phyloP scores from a whole-genome alignment of 2,888 invertebrate genomes.

The Fabriciana adippe region DNA sequence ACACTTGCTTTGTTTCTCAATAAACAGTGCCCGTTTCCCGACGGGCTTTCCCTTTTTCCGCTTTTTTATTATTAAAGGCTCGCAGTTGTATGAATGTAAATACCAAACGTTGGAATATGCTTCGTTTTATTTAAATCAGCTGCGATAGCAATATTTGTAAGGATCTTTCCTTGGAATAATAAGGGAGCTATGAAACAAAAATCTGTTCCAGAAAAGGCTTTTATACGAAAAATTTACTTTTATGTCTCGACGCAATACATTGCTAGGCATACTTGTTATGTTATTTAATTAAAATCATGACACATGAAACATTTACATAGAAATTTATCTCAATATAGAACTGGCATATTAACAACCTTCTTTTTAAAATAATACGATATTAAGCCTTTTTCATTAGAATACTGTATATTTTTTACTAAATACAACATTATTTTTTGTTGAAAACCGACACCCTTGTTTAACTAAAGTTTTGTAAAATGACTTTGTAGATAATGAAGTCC shows the following conservation, averaged over 20 bases:
- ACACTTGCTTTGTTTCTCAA: constrained; percentile 71
- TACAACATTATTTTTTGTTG: constrained; percentile 11
- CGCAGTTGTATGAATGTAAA: constrained; percentile 65
- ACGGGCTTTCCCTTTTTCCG: constrained; percentile 62
- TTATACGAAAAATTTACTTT: neutral
- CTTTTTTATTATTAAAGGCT: constrained; percentile 72
- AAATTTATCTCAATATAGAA: neutral
- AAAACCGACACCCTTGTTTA: constrained; percentile 11
- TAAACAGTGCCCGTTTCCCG: constrained; percentile 68
- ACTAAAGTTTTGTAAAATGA: constrained; percentile 10
- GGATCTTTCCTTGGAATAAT: neutral
- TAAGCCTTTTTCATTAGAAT: too few relatives aligned
- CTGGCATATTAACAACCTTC: neutral
- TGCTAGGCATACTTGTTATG: too few relatives aligned
- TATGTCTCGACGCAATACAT: neutral
- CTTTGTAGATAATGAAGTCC: constrained; percentile 3
- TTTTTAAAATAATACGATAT: neutral
- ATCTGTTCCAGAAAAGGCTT: neutral
- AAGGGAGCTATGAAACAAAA: neutral
- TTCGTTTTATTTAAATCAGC: constrained; percentile 30
- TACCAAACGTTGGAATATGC: constrained; percentile 49
- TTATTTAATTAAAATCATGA: neutral
- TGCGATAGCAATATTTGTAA: constrained; percentile 2
- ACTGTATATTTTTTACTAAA: neutral
- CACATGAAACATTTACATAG: neutral